Evolutionary conservation across 1,140 invertebrate genomes (phyloP).

Genomic region (Trachelipus rathkii): DNA sequence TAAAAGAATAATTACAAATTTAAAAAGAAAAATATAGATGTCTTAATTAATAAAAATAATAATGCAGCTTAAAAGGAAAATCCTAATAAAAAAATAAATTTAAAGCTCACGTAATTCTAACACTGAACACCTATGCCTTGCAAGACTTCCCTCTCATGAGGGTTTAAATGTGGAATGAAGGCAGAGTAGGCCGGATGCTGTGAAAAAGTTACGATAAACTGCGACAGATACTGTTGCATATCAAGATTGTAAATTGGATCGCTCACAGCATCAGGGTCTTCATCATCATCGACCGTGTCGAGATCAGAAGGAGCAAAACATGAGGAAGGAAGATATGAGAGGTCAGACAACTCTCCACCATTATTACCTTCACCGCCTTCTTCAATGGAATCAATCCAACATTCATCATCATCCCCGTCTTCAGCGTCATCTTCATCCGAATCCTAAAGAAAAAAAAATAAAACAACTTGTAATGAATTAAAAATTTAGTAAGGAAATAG

Average conservation of each 20-base stretch:
- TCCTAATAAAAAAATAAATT: too few species aligned
- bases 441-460: conserved; percentile 28
- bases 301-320: conserved; percentile 33
- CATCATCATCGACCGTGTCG: conserved; percentile 46
- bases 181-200: conserved; percentile 57
- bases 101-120: background rate
- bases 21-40: too few species aligned
- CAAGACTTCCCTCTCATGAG: conserved; percentile 54
- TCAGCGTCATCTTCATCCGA: conserved; percentile 42
- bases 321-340: conserved; percentile 26
- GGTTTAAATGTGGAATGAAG: conserved; percentile 59
- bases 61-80: too few species aligned
- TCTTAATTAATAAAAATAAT: too few species aligned
- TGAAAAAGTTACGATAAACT: conserved; percentile 60
- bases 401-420: conserved; percentile 21
- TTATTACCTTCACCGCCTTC: background rate
- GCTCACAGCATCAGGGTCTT: conserved; percentile 48
- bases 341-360: background rate
- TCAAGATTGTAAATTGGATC: conserved; percentile 62
- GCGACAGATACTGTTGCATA: conserved; percentile 58
- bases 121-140: conserved; percentile 46
- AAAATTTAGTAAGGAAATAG: too few species aligned
- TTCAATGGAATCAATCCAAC: background rate
- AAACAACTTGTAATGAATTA: background rate
- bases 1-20: too few species aligned